Evolutionary conservation across 2,113 vertebrate species (phyloP), one percentile per base, ranked within the genome.

Genomic region (Microcebus tavaratra): DNA sequence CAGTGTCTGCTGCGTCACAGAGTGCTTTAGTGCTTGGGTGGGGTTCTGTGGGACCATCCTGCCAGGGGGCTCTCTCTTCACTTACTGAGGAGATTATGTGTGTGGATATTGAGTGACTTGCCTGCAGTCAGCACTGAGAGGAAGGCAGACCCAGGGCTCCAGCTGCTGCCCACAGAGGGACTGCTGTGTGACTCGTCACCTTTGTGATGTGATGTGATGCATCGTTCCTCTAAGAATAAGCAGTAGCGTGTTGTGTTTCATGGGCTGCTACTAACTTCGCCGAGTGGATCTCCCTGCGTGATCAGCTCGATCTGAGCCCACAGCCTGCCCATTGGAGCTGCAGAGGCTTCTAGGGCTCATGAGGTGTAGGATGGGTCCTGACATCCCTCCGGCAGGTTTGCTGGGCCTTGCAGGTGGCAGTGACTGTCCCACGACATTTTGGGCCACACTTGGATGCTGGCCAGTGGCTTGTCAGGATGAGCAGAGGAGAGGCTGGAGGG

Each of bases 1-100:
- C 0, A 0, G 59, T 0, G 0, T 21, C 17, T 48, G 8, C 72
- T 23, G 8, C 55, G 2, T 2, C 9, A 4, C 1, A n/a, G 61
- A 31, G 45, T 12, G 31, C 34, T 5, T 18, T n/a, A 6, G 48
- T 11, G 9, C 59, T 34, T 18, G 14, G 78, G 15, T 1, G 67
- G 42, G 20, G 0, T 42, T 34, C 29, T 39, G 8, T 13, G 87
- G 50, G 13, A 20, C 29, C 34, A 0, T 21, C 48, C 4, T 4
- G 27, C 42, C 6, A 11, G 86, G 8, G 21, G 6, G 4, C 72
- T 65, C 55, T n/a, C 2, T 68, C 36, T 39, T 45, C 4, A 4
- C 8, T 36, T 50, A 27, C 59, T 34, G 55, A 21, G 14, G 79
- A 80, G 48, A n/a, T 42, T 13, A 7, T 55, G 68, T 72, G 31